A percentile compares a stretch with the other conserved stretches of the same genome.
phyloP scores from a whole-genome alignment of 2,797 vertebrate genomes.

The Astyanax mexicanus region DNA sequence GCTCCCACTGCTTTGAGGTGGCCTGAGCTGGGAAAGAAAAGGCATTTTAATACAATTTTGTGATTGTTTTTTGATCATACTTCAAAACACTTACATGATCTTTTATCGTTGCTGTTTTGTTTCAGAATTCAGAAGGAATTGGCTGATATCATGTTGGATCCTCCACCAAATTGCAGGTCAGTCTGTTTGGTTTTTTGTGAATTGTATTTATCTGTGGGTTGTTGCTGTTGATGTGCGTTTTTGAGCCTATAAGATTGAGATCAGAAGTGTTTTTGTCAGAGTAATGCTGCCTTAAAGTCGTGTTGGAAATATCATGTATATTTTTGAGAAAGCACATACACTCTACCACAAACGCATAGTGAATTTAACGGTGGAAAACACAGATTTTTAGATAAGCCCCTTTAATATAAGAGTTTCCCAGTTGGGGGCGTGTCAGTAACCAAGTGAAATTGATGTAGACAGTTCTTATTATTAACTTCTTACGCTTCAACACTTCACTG shows the following conservation, averaged over 20 bases:
- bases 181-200: background rate
- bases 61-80: background rate
- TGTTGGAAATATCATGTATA: too few species aligned
- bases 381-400: too few species aligned
- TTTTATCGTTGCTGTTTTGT: constrained; percentile 33
- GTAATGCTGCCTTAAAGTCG: too few species aligned
- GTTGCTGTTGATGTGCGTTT: background rate
- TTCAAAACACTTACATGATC: background rate
- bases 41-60: background rate
- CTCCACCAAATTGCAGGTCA: constrained; percentile 97
- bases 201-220: background rate
- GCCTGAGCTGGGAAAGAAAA: too few species aligned
- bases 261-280: background rate
- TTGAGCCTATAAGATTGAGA: background rate
- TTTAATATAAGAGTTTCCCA: too few species aligned
- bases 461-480: too few species aligned
- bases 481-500: too few species aligned
- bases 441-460: too few species aligned
- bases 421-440: too few species aligned
- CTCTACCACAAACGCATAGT: too few species aligned
- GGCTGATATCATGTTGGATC: constrained; percentile 96
- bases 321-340: too few species aligned
- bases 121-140: constrained; percentile 96
- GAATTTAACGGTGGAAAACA: too few species aligned
- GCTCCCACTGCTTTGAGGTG: background rate